Evolutionary conservation across 2,113 vertebrate species (phyloP).

Genomic region (Eulacestoma nigropectus): DNA sequence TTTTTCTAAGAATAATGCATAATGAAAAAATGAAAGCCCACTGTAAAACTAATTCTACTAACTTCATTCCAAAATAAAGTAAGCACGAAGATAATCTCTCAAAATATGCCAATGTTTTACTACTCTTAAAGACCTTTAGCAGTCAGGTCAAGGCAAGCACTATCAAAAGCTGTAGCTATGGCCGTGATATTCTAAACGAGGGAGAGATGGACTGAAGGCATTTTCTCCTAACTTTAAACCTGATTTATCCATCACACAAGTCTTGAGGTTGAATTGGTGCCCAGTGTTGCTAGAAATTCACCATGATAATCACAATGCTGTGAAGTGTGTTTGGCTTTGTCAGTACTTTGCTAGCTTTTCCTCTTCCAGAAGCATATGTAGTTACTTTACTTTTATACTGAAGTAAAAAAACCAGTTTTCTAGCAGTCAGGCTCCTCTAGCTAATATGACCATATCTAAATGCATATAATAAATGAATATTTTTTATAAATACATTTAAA

Average conservation of each 20-base stretch:
- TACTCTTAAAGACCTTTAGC: neutral
- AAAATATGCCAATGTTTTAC: neutral
- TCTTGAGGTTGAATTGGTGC: neutral
- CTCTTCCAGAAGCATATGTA: neutral
- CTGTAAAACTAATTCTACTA: neutral
- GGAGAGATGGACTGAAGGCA: neutral
- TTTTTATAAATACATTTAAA: neutral
- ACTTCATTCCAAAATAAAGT: neutral
- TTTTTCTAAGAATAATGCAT: neutral
- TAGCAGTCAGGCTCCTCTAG: neutral
- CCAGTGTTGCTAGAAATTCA: neutral
- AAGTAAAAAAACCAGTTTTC: neutral
- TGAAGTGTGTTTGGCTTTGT: neutral
- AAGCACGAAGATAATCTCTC: neutral
- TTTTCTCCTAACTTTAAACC: neutral
- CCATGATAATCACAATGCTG: neutral
- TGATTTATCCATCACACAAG: neutral
- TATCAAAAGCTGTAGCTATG: neutral
- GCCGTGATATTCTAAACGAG: neutral
- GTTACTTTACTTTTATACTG: neutral
- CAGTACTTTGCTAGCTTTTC: neutral
- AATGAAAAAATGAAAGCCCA: neutral
- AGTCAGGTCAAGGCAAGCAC: neutral
- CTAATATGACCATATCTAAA: neutral
- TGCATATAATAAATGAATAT: neutral